Evolutionary conservation across 1,140 invertebrate genomes (phyloP), one percentile per base, ranked within the genome.

Genomic region (Paracyclopina nana): DNA sequence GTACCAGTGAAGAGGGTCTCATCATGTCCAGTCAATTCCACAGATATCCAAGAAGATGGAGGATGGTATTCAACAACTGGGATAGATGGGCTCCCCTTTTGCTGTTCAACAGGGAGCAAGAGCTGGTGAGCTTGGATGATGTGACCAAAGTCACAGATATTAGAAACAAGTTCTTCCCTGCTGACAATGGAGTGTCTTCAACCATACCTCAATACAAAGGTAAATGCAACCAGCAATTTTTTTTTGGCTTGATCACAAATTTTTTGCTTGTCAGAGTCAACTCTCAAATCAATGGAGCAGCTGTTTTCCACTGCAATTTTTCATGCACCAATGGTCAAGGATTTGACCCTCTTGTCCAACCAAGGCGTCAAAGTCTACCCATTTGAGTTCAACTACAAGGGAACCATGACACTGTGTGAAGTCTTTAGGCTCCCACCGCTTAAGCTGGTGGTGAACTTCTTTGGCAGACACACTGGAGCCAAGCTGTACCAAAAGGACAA

Each of bases 21-120:
- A 38, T 38, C 20, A 16, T 38, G 20, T 16, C n/a, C 20, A 20
- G n/a, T n/a, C 34, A n/a, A 16, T 38, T 38, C 8, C 34, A 38
- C 34, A 38, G 20, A 38, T 38, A n/a, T 20, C 34, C 14, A 38
- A n/a, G 34, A n/a, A n/a, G 34, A 38, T 38, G 34, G 34, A 20
- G 20, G n/a, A 5, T 38, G 9, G n/a, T 38, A n/a, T 38, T 38
- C 8, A 38, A 3, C 20, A n/a, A 38, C 5, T 38, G 34, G 34
- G 34, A 38, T 5, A n/a, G 9, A 8, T 38, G 34, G 34, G 34
- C 34, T 5, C 34, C 34, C 20, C 34, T 16, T 5, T 9, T 38
- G 8, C 20, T 38, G 14, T 38, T 38, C 34, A 38, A 38, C 9
- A n/a, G 34, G 20, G 34, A 38, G 34, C 14, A n/a, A n/a, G 34